Percentiles rank a stretch among this genome's conserved stretches.
Conservation (phyloP, 2,113 vertebrate genomes). For the Pelobates fuscus region DNA sequence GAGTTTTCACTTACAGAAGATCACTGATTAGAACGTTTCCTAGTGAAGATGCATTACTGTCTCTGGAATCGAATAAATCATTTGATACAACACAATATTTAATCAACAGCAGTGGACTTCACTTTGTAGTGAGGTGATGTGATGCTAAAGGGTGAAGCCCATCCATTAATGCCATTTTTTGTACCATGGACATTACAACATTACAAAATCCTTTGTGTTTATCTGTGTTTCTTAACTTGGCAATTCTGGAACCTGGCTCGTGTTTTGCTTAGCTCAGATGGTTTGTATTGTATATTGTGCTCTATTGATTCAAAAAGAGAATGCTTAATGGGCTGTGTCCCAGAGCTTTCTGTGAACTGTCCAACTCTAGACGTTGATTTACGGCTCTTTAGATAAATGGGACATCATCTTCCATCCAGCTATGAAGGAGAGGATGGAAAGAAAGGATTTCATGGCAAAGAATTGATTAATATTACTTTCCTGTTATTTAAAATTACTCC, state of each 20-base stretch:
- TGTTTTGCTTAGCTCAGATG: background rate
- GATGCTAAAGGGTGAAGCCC: no score
- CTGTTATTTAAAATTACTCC: no score
- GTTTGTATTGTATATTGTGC: background rate
- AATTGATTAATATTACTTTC: background rate
- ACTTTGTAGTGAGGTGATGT: no score
- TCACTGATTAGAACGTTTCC: no score
- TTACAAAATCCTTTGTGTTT: background rate
- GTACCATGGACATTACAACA: background rate
- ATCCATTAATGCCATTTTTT: background rate
- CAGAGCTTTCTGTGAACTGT: background rate
- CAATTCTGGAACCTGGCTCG: background rate
- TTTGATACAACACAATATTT: no score
- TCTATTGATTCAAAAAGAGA: background rate
- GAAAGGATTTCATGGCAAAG: background rate
- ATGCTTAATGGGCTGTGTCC: slow-evolving; percentile 3
- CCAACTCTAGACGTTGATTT: slow-evolving; percentile 6
- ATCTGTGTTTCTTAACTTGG: background rate
- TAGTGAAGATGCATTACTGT: no score
- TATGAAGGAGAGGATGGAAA: background rate
- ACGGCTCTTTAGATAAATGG: slow-evolving; percentile 4
- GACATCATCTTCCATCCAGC: background rate
- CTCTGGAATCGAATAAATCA: no score
- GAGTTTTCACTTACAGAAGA: no score
- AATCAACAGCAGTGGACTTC: no score